Evolutionary conservation across 2,888 invertebrate species (phyloP), one percentile per base, ranked within the genome.

Genomic region (Pollenia griseotomentosa): DNA sequence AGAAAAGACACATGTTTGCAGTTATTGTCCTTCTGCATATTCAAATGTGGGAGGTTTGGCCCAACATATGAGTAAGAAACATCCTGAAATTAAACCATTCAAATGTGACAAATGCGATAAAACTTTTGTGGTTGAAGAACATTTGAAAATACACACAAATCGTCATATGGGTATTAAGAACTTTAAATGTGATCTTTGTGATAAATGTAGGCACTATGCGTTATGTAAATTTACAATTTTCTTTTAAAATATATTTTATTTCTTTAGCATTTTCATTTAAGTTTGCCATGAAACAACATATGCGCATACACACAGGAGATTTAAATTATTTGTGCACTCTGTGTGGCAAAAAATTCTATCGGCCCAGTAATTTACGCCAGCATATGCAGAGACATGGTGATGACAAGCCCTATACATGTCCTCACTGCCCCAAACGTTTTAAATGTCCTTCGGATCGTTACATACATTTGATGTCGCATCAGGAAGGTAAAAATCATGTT

Each of bases 341-440:
- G 63, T 95, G 95, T 83, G 95, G 95, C 0, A 95, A 95, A 89
- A 93, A 93, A 8, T 95, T 95, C 88, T 93, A 94, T 75, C 94
- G 95, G 83, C 94, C 95, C 93, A 94, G 95, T 94, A 92, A 91
- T 87, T 89, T 95, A 57, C 93, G 94, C 82, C 92, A 94, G 1
- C 94, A 95, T 88, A 90, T 84, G 83, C 82, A 82, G 74, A 71
- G 84, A 11, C 86, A 88, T 74, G 78, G 80, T n/a, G 87, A 87
- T 70, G 80, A 83, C 55, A 85, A 83, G 53, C 80, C 79, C 0
- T 87, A 87, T 19, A 87, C 77, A 44, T 87, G 87, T 66, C 87
- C 87, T 40, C 87, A 87, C 61, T 87, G 87, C 42, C 87, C 87
- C 0, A 87, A 87, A 74, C 84, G 87, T 33, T 87, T 87, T 42